Base-by-base conservation (phyloP, 2,797 vertebrate species). In the Hypotaenidia philippensis region DNA sequence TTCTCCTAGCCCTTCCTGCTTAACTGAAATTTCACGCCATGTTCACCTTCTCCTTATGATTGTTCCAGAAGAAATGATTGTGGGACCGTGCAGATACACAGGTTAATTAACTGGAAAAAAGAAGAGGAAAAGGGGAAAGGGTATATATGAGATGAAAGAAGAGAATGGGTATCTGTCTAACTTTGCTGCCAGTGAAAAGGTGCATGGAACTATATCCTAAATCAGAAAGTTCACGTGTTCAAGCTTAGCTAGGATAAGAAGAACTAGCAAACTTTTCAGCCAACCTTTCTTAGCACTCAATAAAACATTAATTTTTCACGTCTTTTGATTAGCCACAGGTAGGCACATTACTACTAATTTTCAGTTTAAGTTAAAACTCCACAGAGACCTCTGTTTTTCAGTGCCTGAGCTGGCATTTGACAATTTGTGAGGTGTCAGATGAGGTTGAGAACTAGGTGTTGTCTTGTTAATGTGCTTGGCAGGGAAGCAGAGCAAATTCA, bases 341-440 rank as follows among this genome's bases (percentile, higher is more conserved):
- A 94, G 91, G 78, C 36, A 91, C n/a, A 61, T 91, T 87, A 53
- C 27, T 74, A 57, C 36, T 91, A 87, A 87, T 94, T 95, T 92
- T 95, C 91, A 91, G 64, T 76, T 92, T 74, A 66, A 14, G 47
- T 91, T 93, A 89, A 85, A 93, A 74, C 64, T 92, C 95, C 81
- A 77, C 56, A 64, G 94, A 94, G 91, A 91, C 68, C 5, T 87
- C 56, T 76, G 74, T 21, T 89, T 96, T 87, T 91, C 75, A 64
- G 60, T 80, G 60, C 60, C 64, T 93, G 64, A 80, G 26, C 71
- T 89, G 89, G n/a, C 75, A 87, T 64, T 66, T 87, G 31, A 92
- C 56, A 91, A 93, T 94, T 92, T 95, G 95, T 95, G 93, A 95
- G 91, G 95, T 93, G 93, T 87, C 64, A 83, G 56, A 55, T 83